Conservation (phyloP, 2,888 invertebrate genomes). For the Epirrita christyi region DNA sequence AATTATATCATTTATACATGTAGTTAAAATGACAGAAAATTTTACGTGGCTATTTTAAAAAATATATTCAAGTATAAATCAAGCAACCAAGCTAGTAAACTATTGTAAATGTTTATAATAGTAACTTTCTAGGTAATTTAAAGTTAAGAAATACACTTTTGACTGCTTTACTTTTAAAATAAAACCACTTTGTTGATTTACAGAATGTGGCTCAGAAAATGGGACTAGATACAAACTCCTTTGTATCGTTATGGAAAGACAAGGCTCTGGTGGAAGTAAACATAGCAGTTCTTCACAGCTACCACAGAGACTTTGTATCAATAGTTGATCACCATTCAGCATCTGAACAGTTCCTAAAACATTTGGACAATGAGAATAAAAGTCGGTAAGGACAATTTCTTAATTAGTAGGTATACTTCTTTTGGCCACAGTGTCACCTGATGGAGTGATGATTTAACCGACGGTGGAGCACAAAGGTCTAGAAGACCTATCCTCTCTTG, state of each 20-base stretch:
- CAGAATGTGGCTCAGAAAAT: conserved; percentile 89
- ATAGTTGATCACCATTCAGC: conserved; percentile 98
- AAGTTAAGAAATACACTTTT: no score
- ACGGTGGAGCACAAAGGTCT: no score
- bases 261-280: conserved; percentile 96
- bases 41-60: conserved; percentile 8
- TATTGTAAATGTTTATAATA: conserved; percentile 15
- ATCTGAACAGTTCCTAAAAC: conserved; percentile 97
- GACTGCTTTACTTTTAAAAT: background rate
- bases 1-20: background rate
- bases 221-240: conserved; percentile 94
- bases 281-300: conserved; percentile 95
- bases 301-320: conserved; percentile 92
- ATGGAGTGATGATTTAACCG: no score
- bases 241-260: conserved; percentile 96
- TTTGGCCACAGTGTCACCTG: no score
- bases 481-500: no score
- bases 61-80: background rate
- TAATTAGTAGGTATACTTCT: conserved; percentile 1
- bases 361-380: conserved; percentile 94
- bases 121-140: background rate
- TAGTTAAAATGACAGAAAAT: background rate
- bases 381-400: conserved; percentile 79
- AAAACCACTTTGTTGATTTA: conserved; percentile 21
- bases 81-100: background rate